A percentile compares a stretch with the other conserved stretches of the same genome.
These are phyloP conservation scores for Apogon talboti DNA, from an alignment of 2,797 vertebrate genomes.

Conservation along the genomic window DNA sequence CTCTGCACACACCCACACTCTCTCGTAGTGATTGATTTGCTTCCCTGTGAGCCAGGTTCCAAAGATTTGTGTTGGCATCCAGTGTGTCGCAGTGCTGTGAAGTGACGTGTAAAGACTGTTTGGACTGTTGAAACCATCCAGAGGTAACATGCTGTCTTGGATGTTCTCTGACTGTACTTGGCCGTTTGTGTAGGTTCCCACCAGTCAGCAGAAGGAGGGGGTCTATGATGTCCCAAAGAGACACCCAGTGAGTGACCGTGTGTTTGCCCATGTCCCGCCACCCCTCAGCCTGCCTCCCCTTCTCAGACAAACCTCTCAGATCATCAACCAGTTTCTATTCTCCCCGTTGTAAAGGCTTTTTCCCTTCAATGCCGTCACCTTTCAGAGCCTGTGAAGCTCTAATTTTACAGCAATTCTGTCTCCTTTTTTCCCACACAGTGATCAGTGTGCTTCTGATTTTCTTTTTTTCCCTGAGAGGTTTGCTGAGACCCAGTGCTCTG, in stretches of 20 bases:
- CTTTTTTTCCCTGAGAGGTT: constrained; percentile 73
- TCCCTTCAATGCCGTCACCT: not conserved
- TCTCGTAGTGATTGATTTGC: constrained; percentile 48
- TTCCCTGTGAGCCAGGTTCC: constrained; percentile 28
- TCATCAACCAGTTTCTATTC: not conserved
- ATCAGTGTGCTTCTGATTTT: constrained; percentile 21
- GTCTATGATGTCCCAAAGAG: constrained; percentile 99
- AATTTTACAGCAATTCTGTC: constrained; percentile 18
- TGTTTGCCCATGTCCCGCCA: constrained; percentile 59
- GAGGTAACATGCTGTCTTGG: constrained; percentile 63
- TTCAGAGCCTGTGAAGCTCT: constrained; percentile 16
- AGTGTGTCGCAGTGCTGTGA: constrained; percentile 37
- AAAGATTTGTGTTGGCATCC: constrained; percentile 30
- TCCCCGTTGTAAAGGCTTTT: constrained; percentile 6
- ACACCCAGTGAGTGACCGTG: constrained; percentile 99
- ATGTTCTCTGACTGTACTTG: constrained; percentile 75
- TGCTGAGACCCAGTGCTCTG: constrained; percentile 76
- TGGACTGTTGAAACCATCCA: constrained; percentile 46
- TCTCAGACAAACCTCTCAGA: constrained; percentile 84
- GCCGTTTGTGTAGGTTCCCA: constrained; percentile 91
- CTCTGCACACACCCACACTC: constrained; percentile 24
- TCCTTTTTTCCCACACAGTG: constrained; percentile 8
- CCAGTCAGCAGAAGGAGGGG: constrained; percentile 99
- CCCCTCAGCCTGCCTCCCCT: constrained; percentile 69
- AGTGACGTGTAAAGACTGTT: constrained; percentile 41